Evolutionary conservation across 2,797 vertebrate genomes (phyloP).

Genomic region (Trichosurus vulpecula): DNA sequence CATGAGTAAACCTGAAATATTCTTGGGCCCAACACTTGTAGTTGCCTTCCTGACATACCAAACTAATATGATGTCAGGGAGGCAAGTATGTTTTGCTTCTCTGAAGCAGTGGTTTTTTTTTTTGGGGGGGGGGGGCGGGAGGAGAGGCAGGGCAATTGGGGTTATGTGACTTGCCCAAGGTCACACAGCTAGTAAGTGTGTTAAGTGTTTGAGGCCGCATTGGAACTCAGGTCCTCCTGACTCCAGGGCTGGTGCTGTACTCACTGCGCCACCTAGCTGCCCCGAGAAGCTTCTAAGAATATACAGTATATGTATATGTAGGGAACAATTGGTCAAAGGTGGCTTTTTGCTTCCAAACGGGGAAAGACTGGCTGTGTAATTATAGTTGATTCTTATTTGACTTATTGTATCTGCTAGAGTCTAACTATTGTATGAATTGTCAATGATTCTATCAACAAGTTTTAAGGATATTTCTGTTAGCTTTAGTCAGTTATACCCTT

Average conservation of each 20-base stretch:
- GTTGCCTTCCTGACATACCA: constrained; percentile 85
- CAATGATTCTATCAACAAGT: constrained; percentile 78
- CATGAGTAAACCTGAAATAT: constrained; percentile 70
- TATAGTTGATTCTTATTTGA: constrained; percentile 85
- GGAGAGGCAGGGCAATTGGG: no score
- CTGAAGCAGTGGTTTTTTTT: no score
- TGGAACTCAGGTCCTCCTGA: no score
- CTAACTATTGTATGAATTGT: constrained; percentile 81
- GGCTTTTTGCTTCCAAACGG: constrained; percentile 85
- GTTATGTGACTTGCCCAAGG: no score
- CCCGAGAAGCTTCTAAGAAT: constrained; percentile 85
- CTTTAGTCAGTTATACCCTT: constrained; percentile 67
- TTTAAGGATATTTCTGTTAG: constrained; percentile 78
- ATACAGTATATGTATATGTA: constrained; percentile 81
- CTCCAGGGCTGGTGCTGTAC: no score
- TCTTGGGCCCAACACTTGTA: constrained; percentile 82
- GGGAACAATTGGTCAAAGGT: constrained; percentile 84
- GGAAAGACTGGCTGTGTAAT: constrained; percentile 85
- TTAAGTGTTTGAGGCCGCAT: no score
- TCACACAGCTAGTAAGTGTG: no score
- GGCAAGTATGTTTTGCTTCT: constrained; percentile 86
- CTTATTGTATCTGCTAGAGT: constrained; percentile 82
- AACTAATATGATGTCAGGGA: constrained; percentile 80
- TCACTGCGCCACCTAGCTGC: no score
- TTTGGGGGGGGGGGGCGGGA: no score